A percentile compares a stretch with the other conserved stretches of the same genome.
phyloP scores from a whole-genome alignment of 2,797 vertebrate genomes.

The Silurus aristotelis region DNA sequence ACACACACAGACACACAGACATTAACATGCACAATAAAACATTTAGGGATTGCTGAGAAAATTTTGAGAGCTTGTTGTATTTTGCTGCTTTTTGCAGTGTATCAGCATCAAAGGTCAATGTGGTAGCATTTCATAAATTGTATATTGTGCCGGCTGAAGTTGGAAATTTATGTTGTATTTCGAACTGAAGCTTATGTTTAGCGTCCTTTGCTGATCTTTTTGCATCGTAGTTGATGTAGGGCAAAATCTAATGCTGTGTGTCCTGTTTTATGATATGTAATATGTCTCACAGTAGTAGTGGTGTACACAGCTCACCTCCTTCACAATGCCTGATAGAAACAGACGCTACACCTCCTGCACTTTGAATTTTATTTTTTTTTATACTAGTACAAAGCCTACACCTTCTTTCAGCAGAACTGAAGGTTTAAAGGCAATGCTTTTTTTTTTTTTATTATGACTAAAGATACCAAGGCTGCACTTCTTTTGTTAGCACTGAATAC shows the following conservation, averaged over 20 bases:
- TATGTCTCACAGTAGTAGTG: too few species aligned
- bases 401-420: not conserved
- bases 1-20: not conserved
- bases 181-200: not conserved
- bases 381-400: not conserved
- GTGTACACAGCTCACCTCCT: not conserved
- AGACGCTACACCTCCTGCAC: not conserved
- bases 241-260: not conserved
- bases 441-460: not conserved
- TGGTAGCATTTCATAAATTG: not conserved
- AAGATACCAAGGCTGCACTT: not conserved
- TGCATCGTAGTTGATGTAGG: not conserved
- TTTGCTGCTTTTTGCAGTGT: not conserved
- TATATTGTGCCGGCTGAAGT: not conserved
- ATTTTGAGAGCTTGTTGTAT: not conserved
- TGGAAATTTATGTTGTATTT: not conserved
- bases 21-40: not conserved
- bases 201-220: not conserved
- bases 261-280: not conserved
- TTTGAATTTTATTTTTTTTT: not conserved
- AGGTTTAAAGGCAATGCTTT: not conserved
- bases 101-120: not conserved
- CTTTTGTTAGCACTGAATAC: not conserved
- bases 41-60: constrained; percentile 10
- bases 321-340: not conserved